Base-by-base conservation (phyloP, 2,888 invertebrate species). In the Hypolimnas misippus region DNA sequence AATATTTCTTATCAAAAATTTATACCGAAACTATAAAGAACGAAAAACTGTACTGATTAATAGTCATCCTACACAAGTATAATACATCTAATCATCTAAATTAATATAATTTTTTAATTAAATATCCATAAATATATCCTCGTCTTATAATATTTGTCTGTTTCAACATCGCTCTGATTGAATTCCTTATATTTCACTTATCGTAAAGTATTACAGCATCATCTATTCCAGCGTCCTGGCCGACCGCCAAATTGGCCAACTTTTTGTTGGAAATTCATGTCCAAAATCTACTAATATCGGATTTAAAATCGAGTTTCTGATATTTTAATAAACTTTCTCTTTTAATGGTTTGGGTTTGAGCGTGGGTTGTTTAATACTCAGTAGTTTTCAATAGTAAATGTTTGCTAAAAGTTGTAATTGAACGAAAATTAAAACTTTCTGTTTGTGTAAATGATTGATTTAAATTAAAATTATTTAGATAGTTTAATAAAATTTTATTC, bases 241-340 rank as follows among this genome's bases (percentile, higher is more conserved):
- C 7, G 17, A 25, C 25, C 14, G 53, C 68, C 68, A 66, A 68
- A 68, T 64, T 68, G 62, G 55, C 59, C 46, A 59, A 65, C 44
- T 65, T 65, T 64, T 62, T 65, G 50, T 44, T 57, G 35, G 50
- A 57, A 57, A 65, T 54, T 53, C 49, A 49, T 49, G 54, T 60
- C n/a, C 40, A 46, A 60, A 50, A 29, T 29, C 8, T 29, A 49
- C 49, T 25, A 14, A 49, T 49, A 60, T 55, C 38, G 60, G 49
- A 12, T 49, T 49, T 54, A 55, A 60, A 50, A 54, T 55, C 49
- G 49, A 54, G 54, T 35, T 49, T 54, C 38, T 10, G 54, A 55
- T 54, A 50, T 60, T 60, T 58, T 42, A 51, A 17, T 42, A 31
- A 58, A 51, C 25, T 42, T 42, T 58, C 50, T 14, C 42, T 42